Conservation (phyloP, 2,113 vertebrate genomes). For the Xenopus laevis region DNA sequence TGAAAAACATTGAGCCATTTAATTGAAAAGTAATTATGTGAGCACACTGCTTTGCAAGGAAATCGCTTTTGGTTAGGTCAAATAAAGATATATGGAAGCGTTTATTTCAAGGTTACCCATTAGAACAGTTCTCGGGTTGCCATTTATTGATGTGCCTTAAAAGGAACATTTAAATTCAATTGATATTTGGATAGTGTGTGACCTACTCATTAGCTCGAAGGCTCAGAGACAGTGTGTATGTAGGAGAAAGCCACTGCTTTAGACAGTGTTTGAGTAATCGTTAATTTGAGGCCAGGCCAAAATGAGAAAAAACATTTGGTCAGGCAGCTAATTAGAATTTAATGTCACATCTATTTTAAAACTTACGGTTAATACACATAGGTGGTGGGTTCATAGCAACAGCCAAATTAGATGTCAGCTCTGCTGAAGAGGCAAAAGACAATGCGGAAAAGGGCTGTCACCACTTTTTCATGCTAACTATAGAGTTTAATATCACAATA, state of each 20-base stretch:
- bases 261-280: slow-evolving; percentile 30
- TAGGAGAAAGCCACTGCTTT: neutral
- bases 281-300: slow-evolving; percentile 20
- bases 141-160: slow-evolving; percentile 34
- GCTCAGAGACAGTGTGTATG: neutral
- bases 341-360: slow-evolving; percentile 23
- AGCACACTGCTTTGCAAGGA: neutral
- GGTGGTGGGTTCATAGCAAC: neutral
- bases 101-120: slow-evolving; percentile 41
- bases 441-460: neutral
- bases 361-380: neutral
- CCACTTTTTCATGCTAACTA: too few relatives aligned
- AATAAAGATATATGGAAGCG: slow-evolving; percentile 15
- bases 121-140: slow-evolving; percentile 17
- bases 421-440: neutral
- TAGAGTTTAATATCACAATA: too few relatives aligned
- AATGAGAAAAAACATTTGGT: slow-evolving; percentile 34
- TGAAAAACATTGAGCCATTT: neutral
- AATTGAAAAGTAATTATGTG: slow-evolving; percentile 8
- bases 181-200: slow-evolving; percentile 32
- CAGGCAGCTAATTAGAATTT: slow-evolving; percentile 32
- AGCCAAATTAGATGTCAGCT: neutral
- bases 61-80: slow-evolving; percentile 7
- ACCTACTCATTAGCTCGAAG: slow-evolving; percentile 9
- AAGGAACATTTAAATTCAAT: slow-evolving; percentile 25